Conservation (phyloP, 2,797 vertebrate genomes). For the Fratercula arctica region DNA sequence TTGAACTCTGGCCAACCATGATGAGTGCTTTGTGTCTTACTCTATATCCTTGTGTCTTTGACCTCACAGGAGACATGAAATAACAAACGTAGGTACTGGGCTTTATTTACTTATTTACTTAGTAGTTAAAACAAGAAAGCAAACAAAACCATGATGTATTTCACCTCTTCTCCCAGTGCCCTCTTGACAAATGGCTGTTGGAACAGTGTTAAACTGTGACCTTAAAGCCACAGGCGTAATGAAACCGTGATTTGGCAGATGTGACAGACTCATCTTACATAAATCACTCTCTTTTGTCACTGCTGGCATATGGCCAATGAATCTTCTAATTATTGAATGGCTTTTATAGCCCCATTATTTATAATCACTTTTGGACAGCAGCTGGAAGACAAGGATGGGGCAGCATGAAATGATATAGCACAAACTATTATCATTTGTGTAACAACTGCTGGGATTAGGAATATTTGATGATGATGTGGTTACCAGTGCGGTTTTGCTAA, state of each 20-base stretch:
- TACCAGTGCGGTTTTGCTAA: background rate
- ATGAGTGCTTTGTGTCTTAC: background rate
- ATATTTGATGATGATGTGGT: constrained; percentile 31
- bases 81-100: constrained; percentile 8
- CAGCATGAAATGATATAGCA: constrained; percentile 38
- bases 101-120: constrained; percentile 62
- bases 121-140: constrained; percentile 50
- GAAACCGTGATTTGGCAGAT: constrained; percentile 71
- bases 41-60: background rate
- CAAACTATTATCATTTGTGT: constrained; percentile 52
- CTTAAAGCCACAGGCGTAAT: constrained; percentile 45
- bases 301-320: constrained; percentile 77
- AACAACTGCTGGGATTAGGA: constrained; percentile 62
- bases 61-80: constrained; percentile 17
- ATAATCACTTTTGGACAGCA: constrained; percentile 75
- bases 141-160: constrained; percentile 33
- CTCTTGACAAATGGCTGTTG: constrained; percentile 50
- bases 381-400: constrained; percentile 66
- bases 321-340: constrained; percentile 76
- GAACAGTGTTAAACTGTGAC: constrained; percentile 47
- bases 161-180: background rate
- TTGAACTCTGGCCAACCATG: background rate
- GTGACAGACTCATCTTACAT: constrained; percentile 64
- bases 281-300: constrained; percentile 74
- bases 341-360: constrained; percentile 78